phyloP scores from a whole-genome alignment of 1,140 invertebrate species.

The Eupristina koningsbergeri region DNA sequence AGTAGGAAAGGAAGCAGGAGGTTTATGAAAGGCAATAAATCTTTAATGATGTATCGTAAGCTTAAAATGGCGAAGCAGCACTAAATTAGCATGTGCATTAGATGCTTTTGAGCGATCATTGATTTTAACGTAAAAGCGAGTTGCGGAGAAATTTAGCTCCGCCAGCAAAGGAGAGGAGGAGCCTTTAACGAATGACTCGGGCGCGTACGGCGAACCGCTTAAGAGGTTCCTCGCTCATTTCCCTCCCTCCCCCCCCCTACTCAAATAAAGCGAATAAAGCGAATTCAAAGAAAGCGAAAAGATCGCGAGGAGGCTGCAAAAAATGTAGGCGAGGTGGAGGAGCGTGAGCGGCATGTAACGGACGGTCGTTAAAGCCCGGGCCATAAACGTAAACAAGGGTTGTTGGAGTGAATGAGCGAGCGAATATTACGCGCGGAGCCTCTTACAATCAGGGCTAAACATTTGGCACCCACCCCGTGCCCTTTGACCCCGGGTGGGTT shows the following conservation, averaged over 20 bases:
- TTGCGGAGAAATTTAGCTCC: not conserved
- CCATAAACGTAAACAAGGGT: conserved; percentile 73
- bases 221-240: not conserved
- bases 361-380: conserved; percentile 68
- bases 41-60: no score
- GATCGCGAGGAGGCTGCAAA: not conserved
- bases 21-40: no score
- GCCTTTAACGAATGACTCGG: not conserved
- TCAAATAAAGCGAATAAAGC: no score
- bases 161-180: no score
- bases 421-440: conserved; percentile 45
- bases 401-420: conserved; percentile 60
- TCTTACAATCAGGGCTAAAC: conserved; percentile 67
- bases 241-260: no score
- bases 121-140: not conserved
- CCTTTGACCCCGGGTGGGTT: not conserved
- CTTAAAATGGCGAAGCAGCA: not conserved
- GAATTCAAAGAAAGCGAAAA: not conserved
- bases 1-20: no score
- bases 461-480: conserved; percentile 63
- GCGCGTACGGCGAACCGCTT: not conserved
- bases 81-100: not conserved
- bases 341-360: conserved; percentile 55
- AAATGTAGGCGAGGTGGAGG: not conserved
- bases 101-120: not conserved